Percentiles rank a stretch among this genome's conserved stretches.
Conservation (phyloP, 30 jellyfish, hydroid and myxozoan genomes). For the Aurelia coerulea region DNA sequence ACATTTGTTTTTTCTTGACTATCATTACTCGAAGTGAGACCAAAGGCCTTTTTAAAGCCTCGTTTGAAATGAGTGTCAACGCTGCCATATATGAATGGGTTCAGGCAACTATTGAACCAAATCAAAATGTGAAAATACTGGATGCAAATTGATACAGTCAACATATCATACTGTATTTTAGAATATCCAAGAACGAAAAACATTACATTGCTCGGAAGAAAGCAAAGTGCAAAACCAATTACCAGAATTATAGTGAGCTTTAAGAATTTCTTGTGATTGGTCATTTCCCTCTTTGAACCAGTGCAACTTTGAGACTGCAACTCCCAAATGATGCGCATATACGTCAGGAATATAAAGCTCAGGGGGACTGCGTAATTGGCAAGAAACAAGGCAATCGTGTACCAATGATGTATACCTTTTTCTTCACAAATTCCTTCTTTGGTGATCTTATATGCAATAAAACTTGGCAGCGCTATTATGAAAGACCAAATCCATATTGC, state of each 20-base stretch:
- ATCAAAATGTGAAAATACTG: constrained; percentile 62
- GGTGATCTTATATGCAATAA: constrained; percentile 48
- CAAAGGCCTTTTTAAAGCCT: constrained; percentile 81
- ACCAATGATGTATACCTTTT: constrained; percentile 41
- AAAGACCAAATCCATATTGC: constrained; percentile 77
- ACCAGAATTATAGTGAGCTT: constrained; percentile 49
- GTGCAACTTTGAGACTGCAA: constrained; percentile 39
- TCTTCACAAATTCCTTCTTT: constrained; percentile 43
- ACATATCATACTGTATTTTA: not conserved
- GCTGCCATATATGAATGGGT: constrained; percentile 82
- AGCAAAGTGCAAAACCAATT: constrained; percentile 59
- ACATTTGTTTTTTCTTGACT: constrained; percentile 45
- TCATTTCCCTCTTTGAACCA: constrained; percentile 39
- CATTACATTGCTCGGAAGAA: constrained; percentile 59
- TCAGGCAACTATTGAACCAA: constrained; percentile 78
- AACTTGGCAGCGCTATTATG: constrained; percentile 63
- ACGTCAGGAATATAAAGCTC: constrained; percentile 40
- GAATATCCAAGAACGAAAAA: constrained; percentile 59
- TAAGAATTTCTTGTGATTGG: constrained; percentile 58
- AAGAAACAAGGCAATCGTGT: constrained; percentile 65
- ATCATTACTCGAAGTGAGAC: constrained; percentile 53
- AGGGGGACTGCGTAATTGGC: constrained; percentile 69
- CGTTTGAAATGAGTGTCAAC: constrained; percentile 75
- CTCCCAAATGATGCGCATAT: constrained; percentile 52
- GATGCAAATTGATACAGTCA: constrained; percentile 14